Evolutionary conservation across 2,113 vertebrate genomes (phyloP).

Genomic region (Sturnus vulgaris): DNA sequence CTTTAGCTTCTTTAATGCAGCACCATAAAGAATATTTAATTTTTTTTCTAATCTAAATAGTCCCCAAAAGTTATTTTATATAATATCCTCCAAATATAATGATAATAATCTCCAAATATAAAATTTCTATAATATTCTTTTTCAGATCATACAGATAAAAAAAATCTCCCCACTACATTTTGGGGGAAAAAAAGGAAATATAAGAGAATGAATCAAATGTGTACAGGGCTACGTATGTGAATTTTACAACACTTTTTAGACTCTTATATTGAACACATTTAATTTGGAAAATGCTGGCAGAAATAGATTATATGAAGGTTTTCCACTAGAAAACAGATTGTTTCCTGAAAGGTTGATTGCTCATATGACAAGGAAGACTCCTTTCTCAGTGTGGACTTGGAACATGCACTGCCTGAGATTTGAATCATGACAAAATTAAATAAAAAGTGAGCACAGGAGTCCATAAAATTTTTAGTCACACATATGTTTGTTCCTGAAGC

Average conservation of each 20-base stretch:
- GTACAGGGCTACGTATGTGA: rapidly evolving
- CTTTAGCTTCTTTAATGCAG: not conserved
- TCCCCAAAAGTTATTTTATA: not conserved
- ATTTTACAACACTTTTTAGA: not conserved
- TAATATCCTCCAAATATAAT: not conserved
- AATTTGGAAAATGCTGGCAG: not conserved
- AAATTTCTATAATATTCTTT: not conserved
- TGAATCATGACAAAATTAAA: not conserved
- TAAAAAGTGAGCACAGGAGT: not conserved
- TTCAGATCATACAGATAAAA: not conserved
- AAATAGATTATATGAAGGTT: not conserved
- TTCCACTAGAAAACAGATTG: not conserved
- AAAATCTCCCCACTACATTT: not conserved
- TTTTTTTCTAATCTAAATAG: not conserved
- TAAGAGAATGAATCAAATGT: not conserved
- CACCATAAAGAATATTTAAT: not conserved
- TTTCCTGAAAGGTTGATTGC: not conserved
- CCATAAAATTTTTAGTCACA: not conserved
- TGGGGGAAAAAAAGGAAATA: rapidly evolving
- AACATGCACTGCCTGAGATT: not conserved
- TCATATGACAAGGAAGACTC: not conserved
- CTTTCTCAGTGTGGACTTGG: not conserved
- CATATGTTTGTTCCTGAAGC: not conserved
- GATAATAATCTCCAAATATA: not conserved
- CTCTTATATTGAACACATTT: not conserved